A percentile compares a stretch with the other conserved stretches of the same genome.
Evolutionary conservation across 2,888 invertebrate genomes (phyloP).

Genomic region (Neoaliturus tenellus): DNA sequence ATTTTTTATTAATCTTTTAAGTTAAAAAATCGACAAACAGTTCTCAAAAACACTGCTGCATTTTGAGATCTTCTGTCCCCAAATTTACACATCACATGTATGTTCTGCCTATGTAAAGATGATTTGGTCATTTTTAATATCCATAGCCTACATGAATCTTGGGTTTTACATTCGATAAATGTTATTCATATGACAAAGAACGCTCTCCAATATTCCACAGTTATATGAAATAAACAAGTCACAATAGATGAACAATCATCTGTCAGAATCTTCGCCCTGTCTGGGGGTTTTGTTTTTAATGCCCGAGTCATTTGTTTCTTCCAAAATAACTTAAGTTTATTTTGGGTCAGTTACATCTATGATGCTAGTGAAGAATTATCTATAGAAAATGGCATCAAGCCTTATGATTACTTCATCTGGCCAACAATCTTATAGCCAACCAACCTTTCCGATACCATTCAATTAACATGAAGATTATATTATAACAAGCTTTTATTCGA

Average conservation of each 20-base stretch:
- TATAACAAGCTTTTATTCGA: constrained; percentile 32
- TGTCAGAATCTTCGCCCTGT: constrained; percentile 51
- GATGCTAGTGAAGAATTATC: constrained; percentile 52
- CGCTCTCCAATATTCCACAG: constrained; percentile 56
- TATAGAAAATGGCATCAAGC: constrained; percentile 52
- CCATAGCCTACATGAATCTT: constrained; percentile 44
- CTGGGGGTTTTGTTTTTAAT: constrained; percentile 47
- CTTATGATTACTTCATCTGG: constrained; percentile 36
- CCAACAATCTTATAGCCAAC: background rate
- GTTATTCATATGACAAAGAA: constrained; percentile 55
- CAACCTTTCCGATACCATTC: constrained; percentile 35
- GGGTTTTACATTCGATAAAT: constrained; percentile 54
- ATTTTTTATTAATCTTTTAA: constrained; percentile 24
- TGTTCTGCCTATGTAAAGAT: constrained; percentile 41
- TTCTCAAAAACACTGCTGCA: constrained; percentile 44
- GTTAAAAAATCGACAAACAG: constrained; percentile 49
- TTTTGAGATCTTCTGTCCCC: background rate
- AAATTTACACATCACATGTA: constrained; percentile 30
- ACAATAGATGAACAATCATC: constrained; percentile 53
- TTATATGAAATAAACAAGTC: constrained; percentile 55
- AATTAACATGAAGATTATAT: constrained; percentile 58
- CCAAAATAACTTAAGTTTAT: constrained; percentile 54
- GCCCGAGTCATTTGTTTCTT: constrained; percentile 53
- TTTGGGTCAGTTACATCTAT: constrained; percentile 52
- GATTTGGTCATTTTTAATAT: constrained; percentile 35